Evolutionary conservation across 53 echinoderm and acorn worm genomes (phyloP), one percentile per base, ranked within the genome.

Genomic region (Temnopleurus reevesii): DNA sequence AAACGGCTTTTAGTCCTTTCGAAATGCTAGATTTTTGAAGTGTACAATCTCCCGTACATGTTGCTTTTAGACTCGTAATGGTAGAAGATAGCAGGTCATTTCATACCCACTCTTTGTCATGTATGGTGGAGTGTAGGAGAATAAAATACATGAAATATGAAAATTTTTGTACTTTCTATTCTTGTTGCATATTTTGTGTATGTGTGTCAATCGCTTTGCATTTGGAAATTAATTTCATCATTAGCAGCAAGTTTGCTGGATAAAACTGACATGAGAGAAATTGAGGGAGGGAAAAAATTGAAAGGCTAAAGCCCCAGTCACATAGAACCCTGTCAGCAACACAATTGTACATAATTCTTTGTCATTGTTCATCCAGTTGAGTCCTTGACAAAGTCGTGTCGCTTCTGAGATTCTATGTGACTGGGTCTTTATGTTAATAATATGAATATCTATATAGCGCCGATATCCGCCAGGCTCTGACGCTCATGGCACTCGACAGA

Each of bases 41-140:
- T 79, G 79, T 79, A 49, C 13, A 1, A 79, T 49, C 79, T 26
- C 49, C 17, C 15, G 43, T 49, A 79, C 46, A 49, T 49, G 49
- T 79, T 79, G 27, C 46, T 79, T n/a, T 15, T 28, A 79, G 79
- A 49, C 49, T 46, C 46, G 17, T 15, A 79, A 49, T 4, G 30
- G 79, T 49, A 1, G 46, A 44, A 71, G 12, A n/a, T 79, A 49
- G 79, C 79, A 79, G 15, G 19, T 29, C 49, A 30, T 79, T 49
- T 79, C 79, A 47, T 79, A 28, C 49, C 79, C 79, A 79, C 49
- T 79, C 26, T 79, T 79, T 79, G 49, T 79, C 19, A 56, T 71
- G 71, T 71, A 71, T 71, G 71, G 79, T 47, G 79, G 79, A 79
- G 79, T 46, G n/a, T 79, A 79, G 79, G 79, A 79, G 79, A 79